Evolutionary conservation across 92 coral and sea anemone species (phyloP), one percentile per base, ranked within the genome.

Genomic region (Umimayanthus chanpuru): DNA sequence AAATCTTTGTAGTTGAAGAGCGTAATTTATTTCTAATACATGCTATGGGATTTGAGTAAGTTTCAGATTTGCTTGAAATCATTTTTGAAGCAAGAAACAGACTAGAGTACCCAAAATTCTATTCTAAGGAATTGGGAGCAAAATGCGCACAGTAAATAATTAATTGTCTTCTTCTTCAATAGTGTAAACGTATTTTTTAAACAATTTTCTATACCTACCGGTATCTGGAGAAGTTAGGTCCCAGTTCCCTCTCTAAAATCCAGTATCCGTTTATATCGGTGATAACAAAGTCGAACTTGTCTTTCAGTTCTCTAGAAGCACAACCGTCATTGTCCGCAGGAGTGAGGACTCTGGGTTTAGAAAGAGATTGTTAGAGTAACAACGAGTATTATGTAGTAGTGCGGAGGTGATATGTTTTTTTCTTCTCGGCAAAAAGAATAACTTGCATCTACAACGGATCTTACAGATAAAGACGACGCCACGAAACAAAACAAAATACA

Each of bases 221-320:
- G 18, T 83, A 83, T 83, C 79, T 83, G 15, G 87, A 83, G 66
- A 83, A 83, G 77, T 83, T 83, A 47, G 87, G 87, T 16, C 78
- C 78, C 40, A 70, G 64, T 32, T 68, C 64, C 43, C 87, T 43
- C 66, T 83, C 49, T 29, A 83, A 47, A 25, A 83, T 83, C 87
- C 66, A 68, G 77, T 83, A 83, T 5, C 87, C 87, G 68, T 83
- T 44, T 41, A 83, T 83, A 83, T 83, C 87, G 43, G 77, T 68
- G 44, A 83, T 1, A 44, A 83, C 41, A 32, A 67, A 83, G 74
- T 83, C 87, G 36, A 83, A 83, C n/a, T 70, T n/a, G 77, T 83
- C 87, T 71, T 55, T 70, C 44, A 83, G 23, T 8, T n/a, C 28
- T 71, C 87, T 83, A 43, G 78, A 28, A 12, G 87, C 87, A 32